phyloP scores from a whole-genome alignment of 2,113 vertebrate genomes.

The Falco punctatus region DNA sequence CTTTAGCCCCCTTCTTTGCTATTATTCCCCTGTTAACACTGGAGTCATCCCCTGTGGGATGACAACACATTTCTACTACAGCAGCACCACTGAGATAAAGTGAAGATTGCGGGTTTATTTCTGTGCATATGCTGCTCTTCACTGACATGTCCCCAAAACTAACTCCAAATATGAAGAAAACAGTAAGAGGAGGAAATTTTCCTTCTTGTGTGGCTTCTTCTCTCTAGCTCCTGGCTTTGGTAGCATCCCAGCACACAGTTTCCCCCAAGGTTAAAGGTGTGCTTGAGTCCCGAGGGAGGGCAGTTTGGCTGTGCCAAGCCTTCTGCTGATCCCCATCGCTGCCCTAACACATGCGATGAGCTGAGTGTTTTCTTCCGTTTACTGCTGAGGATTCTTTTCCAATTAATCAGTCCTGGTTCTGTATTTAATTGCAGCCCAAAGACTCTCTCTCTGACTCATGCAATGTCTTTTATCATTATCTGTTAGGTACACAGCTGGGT shows the following conservation, averaged over 20 bases:
- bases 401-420: not conserved
- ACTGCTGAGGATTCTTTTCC: not conserved
- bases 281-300: not conserved
- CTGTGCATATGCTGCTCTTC: fast-evolving
- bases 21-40: not conserved
- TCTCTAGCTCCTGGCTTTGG: not conserved
- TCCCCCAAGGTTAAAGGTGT: not conserved
- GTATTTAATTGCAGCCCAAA: not conserved
- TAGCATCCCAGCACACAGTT: not conserved
- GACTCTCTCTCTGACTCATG: not conserved
- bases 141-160: not conserved
- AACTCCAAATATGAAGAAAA: not conserved
- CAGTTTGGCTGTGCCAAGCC: not conserved
- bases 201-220: not conserved
- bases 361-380: fast-evolving
- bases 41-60: not conserved
- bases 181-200: not conserved
- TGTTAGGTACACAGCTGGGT: not conserved
- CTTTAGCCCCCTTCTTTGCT: not conserved
- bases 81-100: not conserved
- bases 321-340: not conserved
- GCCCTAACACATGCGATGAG: not conserved
- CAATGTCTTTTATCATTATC: not conserved
- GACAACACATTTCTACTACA: not conserved
- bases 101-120: not conserved